Conservation (phyloP, 2,113 vertebrate genomes). For the Anser brachyrhynchus region DNA sequence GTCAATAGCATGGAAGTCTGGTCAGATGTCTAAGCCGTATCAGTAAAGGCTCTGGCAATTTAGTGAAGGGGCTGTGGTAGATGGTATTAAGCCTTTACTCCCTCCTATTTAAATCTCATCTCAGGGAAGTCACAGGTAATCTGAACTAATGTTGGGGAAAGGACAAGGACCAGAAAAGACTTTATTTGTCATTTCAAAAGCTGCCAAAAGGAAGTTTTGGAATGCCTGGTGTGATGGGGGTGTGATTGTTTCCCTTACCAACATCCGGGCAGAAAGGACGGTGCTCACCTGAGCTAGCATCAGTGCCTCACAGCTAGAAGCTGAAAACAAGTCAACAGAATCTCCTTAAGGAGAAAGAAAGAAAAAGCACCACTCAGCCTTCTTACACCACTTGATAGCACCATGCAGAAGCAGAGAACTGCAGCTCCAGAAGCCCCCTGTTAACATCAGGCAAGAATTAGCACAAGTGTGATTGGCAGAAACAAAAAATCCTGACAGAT, state of each 20-base stretch:
- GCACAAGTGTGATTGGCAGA: not conserved
- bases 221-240: not conserved
- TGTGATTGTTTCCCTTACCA: not conserved
- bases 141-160: not conserved
- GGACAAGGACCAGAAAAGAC: not conserved
- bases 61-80: not conserved
- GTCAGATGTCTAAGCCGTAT: not conserved
- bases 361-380: conserved; percentile 29
- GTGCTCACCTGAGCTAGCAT: conserved; percentile 21
- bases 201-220: not conserved
- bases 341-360: not conserved
- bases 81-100: not conserved
- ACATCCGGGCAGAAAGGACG: not conserved
- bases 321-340: conserved; percentile 6
- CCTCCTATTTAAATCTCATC: not conserved
- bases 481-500: not conserved
- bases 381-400: not conserved
- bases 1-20: not conserved
- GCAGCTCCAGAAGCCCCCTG: not conserved
- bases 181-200: not conserved
- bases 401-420: not conserved
- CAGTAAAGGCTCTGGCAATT: not conserved
- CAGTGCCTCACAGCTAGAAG: not conserved
- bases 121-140: not conserved
- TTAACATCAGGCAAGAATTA: not conserved